A percentile compares a stretch with the other conserved stretches of the same genome.
Conservation (phyloP, 1,140 invertebrate genomes). For the Cotesia vestalis region DNA sequence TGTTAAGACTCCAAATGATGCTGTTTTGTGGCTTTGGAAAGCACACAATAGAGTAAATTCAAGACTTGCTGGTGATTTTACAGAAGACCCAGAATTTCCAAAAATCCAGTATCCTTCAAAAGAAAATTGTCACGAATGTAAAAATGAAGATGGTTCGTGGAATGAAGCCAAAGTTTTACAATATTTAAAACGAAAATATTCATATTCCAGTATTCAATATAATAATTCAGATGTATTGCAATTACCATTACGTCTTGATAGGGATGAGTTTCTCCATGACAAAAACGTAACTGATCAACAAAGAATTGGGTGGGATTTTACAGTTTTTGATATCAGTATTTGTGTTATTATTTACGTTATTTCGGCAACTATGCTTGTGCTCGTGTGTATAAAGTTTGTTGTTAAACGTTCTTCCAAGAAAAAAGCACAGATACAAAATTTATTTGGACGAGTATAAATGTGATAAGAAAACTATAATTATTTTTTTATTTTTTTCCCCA, state of each 20-base stretch:
- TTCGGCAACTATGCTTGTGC: conserved; percentile 74
- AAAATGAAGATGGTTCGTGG: conserved; percentile 70
- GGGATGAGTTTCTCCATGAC: conserved; percentile 45
- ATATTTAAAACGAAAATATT: conserved; percentile 82
- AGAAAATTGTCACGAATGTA: conserved; percentile 77
- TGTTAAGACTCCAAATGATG: conserved; percentile 75
- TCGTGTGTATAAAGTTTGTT: conserved; percentile 81
- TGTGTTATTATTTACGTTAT: conserved; percentile 78
- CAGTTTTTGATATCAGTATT: conserved; percentile 77
- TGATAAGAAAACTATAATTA: background rate
- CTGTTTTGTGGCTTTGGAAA: conserved; percentile 93
- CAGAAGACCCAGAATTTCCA: conserved; percentile 89
- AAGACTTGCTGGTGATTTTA: conserved; percentile 82
- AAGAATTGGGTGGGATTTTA: conserved; percentile 68
- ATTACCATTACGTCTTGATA: conserved; percentile 35
- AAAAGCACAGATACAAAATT: conserved; percentile 73
- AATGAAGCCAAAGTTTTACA: conserved; percentile 75
- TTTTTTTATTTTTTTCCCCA: background rate
- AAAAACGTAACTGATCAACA: conserved; percentile 54
- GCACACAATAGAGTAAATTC: conserved; percentile 95
- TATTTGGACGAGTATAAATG: conserved; percentile 72
- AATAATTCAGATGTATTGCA: conserved; percentile 44
- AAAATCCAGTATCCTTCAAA: conserved; percentile 90
- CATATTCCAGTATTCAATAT: conserved; percentile 67
- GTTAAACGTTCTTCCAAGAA: conserved; percentile 75